A percentile compares a stretch with the other conserved stretches of the same genome.
These are phyloP conservation scores for Aphelocoma coerulescens DNA, from an alignment of 2,113 vertebrate genomes.

Conservation along the genomic window DNA sequence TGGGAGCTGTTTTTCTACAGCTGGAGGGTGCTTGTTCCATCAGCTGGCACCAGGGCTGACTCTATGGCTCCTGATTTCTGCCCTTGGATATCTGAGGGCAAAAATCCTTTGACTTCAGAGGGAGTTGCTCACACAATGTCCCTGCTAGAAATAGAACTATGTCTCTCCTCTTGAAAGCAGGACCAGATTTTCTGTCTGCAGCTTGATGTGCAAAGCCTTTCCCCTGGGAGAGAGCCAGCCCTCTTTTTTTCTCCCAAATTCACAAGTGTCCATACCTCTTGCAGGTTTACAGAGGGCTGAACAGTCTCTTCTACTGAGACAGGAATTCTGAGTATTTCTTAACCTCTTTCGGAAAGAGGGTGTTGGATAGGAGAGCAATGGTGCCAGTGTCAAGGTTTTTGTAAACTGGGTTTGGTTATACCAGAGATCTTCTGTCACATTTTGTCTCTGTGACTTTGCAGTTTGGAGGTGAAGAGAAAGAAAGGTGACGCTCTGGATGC, in stretches of 20 bases:
- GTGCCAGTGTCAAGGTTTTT: not conserved
- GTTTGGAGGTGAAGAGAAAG: not conserved
- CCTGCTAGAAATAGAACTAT: not conserved
- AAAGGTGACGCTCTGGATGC: not conserved
- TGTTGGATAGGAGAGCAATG: not conserved
- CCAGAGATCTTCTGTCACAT: not conserved
- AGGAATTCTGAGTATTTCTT: not conserved
- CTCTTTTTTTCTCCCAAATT: not conserved
- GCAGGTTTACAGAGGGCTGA: not conserved
- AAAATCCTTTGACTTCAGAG: not conserved
- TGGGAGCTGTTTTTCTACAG: not conserved
- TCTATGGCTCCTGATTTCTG: not conserved
- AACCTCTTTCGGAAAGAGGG: not conserved
- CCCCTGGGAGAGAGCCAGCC: not conserved
- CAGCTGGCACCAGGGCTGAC: not conserved
- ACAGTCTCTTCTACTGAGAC: not conserved
- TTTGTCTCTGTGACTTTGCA: not conserved
- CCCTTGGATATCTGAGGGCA: slow-evolving; percentile 3
- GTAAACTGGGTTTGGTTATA: not conserved
- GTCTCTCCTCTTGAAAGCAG: not conserved
- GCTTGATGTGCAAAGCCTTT: not conserved
- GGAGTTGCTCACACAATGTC: not conserved
- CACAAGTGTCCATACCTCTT: not conserved
- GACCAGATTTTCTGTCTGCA: slow-evolving; percentile 3
- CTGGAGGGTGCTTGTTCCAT: not conserved